phyloP scores from a whole-genome alignment of 2,888 invertebrate genomes.

The Gortyna flavago region DNA sequence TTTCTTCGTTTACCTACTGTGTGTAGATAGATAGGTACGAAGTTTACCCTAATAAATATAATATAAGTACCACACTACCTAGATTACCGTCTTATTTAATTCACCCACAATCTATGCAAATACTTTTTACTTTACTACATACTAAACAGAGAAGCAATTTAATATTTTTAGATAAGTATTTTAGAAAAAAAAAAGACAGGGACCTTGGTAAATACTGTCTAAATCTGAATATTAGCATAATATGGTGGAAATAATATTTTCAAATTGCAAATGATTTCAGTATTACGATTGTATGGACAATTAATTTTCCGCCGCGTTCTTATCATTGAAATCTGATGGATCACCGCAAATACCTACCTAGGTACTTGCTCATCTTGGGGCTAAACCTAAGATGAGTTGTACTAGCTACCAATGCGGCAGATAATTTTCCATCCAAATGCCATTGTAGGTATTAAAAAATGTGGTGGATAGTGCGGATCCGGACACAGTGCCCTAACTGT shows the following conservation, averaged over 20 bases:
- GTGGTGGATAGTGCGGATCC: background rate
- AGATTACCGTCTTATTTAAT: too few species aligned
- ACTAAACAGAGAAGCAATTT: too few species aligned
- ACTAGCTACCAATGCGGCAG: background rate
- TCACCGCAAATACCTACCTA: background rate
- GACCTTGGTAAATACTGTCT: background rate
- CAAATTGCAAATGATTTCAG: background rate
- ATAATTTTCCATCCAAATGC: background rate
- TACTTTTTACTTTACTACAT: too few species aligned
- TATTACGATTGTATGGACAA: background rate
- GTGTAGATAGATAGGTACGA: background rate
- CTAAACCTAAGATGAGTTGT: background rate
- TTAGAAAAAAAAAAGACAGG: too few species aligned
- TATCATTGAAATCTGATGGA: background rate
- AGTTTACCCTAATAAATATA: conserved; percentile 15
- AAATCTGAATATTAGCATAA: background rate
- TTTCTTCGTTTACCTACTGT: conserved; percentile 21
- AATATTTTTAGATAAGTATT: too few species aligned
- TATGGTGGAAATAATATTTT: background rate
- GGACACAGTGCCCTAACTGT: too few species aligned
- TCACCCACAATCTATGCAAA: too few species aligned
- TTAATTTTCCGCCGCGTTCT: background rate
- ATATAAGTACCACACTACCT: background rate
- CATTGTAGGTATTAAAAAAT: background rate
- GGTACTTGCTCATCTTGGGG: background rate